Percentiles rank a stretch among this genome's conserved stretches.
Conservation (phyloP, 2,888 invertebrate genomes). For the Epinotia bilunana region DNA sequence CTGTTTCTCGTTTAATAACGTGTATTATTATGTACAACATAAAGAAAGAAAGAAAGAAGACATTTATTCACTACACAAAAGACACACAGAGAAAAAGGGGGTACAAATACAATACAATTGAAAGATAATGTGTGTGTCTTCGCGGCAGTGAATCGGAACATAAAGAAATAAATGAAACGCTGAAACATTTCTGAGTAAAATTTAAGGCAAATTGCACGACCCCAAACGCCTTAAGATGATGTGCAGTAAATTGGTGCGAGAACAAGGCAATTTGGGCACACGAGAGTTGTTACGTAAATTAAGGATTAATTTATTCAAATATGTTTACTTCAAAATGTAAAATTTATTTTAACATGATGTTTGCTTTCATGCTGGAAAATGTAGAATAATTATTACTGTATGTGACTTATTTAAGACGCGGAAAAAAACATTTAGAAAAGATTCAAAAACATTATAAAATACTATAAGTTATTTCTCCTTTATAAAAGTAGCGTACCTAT, state of each 20-base stretch:
- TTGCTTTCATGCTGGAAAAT: not conserved
- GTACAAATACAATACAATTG: too few relatives aligned
- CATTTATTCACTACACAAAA: too few relatives aligned
- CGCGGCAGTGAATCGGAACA: too few relatives aligned
- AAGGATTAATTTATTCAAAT: slow-evolving; percentile 25
- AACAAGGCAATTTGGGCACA: slow-evolving; percentile 35
- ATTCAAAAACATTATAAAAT: too few relatives aligned
- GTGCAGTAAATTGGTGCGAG: slow-evolving; percentile 32
- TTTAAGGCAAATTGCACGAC: slow-evolving; percentile 10
- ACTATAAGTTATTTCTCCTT: too few relatives aligned
- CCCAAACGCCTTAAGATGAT: slow-evolving; percentile 38
- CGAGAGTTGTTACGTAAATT: slow-evolving; percentile 29
- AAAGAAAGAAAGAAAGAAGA: too few relatives aligned
- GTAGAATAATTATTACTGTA: not conserved
- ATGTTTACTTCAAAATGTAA: slow-evolving; percentile 2
- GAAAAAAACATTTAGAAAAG: not conserved
- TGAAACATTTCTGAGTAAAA: not conserved
- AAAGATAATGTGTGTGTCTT: too few relatives aligned
- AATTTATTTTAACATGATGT: not conserved
- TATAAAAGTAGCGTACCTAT: too few relatives aligned
- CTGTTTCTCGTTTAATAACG: not conserved
- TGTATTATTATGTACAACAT: not conserved
- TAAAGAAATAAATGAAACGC: not conserved
- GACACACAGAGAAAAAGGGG: too few relatives aligned
- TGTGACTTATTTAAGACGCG: not conserved